These are phyloP conservation scores for Pantherophis vulpinus DNA, from an alignment of 2,797 vertebrate genomes.

Conservation along the genomic window DNA sequence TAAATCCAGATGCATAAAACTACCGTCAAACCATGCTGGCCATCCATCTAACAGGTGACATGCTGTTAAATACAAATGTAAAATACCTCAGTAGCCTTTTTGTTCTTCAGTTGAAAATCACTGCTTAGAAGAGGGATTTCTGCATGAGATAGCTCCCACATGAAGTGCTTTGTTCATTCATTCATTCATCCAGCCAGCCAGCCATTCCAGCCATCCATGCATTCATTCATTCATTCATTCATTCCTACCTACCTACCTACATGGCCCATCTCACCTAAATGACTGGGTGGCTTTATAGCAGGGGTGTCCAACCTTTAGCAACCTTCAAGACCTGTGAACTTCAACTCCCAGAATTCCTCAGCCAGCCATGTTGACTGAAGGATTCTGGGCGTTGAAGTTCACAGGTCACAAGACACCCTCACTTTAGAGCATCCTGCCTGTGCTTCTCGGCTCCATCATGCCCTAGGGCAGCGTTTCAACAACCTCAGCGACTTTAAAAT, in stretches of 20 bases:
- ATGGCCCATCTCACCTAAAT: background rate
- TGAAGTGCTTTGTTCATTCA: background rate
- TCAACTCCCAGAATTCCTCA: background rate
- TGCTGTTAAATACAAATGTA: background rate
- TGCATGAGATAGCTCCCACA: background rate
- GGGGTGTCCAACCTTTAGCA: background rate
- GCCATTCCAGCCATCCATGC: background rate
- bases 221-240: too few species aligned
- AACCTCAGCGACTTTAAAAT: background rate
- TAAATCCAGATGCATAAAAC: background rate
- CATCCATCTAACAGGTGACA: background rate
- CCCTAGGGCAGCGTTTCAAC: background rate
- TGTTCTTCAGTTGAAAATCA: background rate
- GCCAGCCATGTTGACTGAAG: background rate
- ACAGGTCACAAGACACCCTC: background rate
- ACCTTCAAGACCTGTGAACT: background rate
- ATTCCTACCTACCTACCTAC: background rate
- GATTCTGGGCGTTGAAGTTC: background rate
- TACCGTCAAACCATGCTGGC: background rate
- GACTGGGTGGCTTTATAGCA: background rate
- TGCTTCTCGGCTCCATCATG: background rate
- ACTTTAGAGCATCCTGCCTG: too few species aligned
- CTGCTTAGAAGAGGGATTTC: background rate
- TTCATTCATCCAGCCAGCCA: background rate
- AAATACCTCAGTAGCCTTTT: too few species aligned